Percentiles rank a stretch among this genome's conserved stretches.
These are phyloP conservation scores for Pleuronectes platessa DNA, from an alignment of 2,113 vertebrate genomes.

Conservation along the genomic window DNA sequence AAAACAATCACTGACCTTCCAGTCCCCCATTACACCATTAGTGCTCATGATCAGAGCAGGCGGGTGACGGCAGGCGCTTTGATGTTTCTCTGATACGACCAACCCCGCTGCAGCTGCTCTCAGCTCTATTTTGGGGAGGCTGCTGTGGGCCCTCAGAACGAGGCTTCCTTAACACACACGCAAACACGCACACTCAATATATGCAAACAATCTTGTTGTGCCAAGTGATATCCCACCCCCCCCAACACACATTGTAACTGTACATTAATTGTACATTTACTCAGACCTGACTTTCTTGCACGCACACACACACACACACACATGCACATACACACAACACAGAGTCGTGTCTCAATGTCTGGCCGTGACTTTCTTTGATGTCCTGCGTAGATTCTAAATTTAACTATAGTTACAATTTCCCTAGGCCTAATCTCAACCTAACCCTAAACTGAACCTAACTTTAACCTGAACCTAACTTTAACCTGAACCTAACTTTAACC, in stretches of 20 bases:
- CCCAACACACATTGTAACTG: neutral
- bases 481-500: too few species aligned
- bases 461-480: too few species aligned
- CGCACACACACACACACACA: neutral
- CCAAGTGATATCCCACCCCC: conserved; percentile 46
- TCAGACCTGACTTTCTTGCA: conserved; percentile 23
- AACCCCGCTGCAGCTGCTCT: conserved; percentile 81
- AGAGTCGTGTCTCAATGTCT: neutral
- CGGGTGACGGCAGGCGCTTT: conserved; percentile 69
- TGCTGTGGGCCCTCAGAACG: conserved; percentile 66
- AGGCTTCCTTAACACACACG: conserved; percentile 67
- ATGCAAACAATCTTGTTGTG: conserved; percentile 49
- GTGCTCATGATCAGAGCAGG: conserved; percentile 78
- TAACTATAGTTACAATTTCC: conserved; percentile 11
- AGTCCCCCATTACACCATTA: conserved; percentile 78
- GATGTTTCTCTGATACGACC: conserved; percentile 78
- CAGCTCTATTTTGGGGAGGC: conserved; percentile 81
- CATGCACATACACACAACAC: neutral
- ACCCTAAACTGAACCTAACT: too few species aligned
- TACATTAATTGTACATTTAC: conserved; percentile 1
- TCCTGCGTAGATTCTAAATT: neutral
- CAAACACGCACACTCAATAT: conserved; percentile 51
- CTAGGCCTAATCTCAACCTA: too few species aligned
- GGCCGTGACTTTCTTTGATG: too few species aligned
- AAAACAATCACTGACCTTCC: conserved; percentile 84